Conservation (phyloP, 2,113 vertebrate genomes). For the Trematomus loennbergii region DNA sequence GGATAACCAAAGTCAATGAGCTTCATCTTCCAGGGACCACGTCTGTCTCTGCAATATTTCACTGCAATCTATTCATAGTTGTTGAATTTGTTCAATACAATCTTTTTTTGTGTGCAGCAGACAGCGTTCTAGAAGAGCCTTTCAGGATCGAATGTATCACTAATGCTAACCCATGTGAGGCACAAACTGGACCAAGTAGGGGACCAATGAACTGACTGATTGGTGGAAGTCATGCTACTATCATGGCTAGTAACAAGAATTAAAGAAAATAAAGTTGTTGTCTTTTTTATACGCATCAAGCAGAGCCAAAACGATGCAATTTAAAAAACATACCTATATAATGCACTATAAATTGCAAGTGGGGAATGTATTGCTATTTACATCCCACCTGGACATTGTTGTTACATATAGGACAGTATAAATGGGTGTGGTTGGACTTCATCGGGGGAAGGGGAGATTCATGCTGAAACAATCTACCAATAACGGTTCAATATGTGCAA, state of each 20-base stretch:
- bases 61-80: neutral
- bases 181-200: neutral
- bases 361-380: no score
- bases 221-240: neutral
- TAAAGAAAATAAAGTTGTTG: neutral
- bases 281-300: no score
- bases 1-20: neutral
- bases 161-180: neutral
- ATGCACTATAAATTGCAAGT: neutral
- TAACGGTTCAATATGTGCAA: constrained; percentile 10
- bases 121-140: neutral
- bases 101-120: neutral
- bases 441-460: neutral
- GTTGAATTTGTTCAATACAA: neutral
- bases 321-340: neutral
- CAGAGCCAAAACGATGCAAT: no score
- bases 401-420: neutral
- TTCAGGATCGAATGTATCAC: neutral
- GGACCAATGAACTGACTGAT: neutral
- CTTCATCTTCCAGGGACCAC: neutral
- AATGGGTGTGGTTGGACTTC: neutral
- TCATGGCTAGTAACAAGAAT: neutral
- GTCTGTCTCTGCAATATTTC: no score
- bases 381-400: neutral
- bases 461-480: constrained; percentile 34